phyloP scores from a whole-genome alignment of 2,797 vertebrate species.

The Vipera latastei region DNA sequence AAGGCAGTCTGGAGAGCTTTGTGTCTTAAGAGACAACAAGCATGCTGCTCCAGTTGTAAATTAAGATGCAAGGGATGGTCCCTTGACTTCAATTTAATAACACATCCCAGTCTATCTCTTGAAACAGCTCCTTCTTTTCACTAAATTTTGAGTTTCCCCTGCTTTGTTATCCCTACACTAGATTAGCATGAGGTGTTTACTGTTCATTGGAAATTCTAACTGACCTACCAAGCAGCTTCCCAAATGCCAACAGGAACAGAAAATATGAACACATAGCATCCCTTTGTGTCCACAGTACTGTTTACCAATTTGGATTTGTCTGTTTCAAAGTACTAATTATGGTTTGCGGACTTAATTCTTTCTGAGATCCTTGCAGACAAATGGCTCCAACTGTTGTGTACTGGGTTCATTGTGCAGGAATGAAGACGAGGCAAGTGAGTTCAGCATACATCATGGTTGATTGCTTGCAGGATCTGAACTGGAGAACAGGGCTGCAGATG shows the following conservation, averaged over 20 bases:
- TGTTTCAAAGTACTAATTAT: not conserved
- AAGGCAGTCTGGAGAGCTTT: not conserved
- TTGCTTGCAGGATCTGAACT: no score
- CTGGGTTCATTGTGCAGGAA: no score
- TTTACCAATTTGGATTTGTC: not conserved
- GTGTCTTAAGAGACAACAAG: not conserved
- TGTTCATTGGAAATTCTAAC: not conserved
- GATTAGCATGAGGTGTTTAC: not conserved
- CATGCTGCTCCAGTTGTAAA: not conserved
- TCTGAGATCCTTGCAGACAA: not conserved
- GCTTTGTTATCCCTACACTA: not conserved
- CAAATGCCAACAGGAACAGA: not conserved
- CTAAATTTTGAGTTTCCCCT: not conserved
- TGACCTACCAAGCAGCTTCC: not conserved
- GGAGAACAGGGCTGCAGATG: no score
- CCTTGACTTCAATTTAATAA: not conserved
- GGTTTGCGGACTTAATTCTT: not conserved
- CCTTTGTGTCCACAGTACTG: not conserved
- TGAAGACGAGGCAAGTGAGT: no score
- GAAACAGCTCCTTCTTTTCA: not conserved
- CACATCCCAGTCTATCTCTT: not conserved
- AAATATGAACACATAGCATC: not conserved
- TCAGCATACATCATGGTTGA: no score
- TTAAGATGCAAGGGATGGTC: not conserved
- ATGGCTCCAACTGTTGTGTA: not conserved